Evolutionary conservation across 2,113 vertebrate genomes (phyloP).

Genomic region (Neotoma lepida): DNA sequence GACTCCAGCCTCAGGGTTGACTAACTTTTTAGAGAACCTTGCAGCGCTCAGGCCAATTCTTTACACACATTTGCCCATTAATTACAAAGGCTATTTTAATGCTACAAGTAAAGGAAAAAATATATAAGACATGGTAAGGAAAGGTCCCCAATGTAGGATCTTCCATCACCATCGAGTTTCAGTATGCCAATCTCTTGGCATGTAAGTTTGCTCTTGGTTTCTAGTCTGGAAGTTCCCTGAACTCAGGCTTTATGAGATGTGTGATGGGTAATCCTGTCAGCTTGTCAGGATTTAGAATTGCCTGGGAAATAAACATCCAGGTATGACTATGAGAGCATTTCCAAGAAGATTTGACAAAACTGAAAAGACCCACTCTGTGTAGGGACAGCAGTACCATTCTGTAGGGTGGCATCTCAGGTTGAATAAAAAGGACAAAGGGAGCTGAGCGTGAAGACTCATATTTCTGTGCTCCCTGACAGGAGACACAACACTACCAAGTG

Average conservation of each 20-base stretch:
- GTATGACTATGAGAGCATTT: neutral
- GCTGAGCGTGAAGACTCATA: too few relatives aligned
- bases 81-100: neutral
- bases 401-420: neutral
- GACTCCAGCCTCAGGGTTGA: neutral
- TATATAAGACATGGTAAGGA: neutral
- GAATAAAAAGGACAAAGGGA: neutral
- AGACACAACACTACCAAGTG: neutral
- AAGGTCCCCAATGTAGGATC: neutral
- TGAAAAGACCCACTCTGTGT: neutral
- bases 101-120: neutral
- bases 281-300: neutral
- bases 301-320: neutral
- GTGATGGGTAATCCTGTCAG: neutral
- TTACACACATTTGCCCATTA: neutral
- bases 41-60: neutral
- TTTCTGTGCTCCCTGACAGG: neutral
- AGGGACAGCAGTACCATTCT: neutral
- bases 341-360: neutral
- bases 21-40: neutral
- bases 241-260: neutral
- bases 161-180: neutral
- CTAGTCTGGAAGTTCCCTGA: neutral
- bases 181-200: too few relatives aligned
- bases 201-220: neutral